These are phyloP conservation scores for Rhopalosiphum maidis DNA, from an alignment of 1,140 invertebrate species.

Conservation along the genomic window DNA sequence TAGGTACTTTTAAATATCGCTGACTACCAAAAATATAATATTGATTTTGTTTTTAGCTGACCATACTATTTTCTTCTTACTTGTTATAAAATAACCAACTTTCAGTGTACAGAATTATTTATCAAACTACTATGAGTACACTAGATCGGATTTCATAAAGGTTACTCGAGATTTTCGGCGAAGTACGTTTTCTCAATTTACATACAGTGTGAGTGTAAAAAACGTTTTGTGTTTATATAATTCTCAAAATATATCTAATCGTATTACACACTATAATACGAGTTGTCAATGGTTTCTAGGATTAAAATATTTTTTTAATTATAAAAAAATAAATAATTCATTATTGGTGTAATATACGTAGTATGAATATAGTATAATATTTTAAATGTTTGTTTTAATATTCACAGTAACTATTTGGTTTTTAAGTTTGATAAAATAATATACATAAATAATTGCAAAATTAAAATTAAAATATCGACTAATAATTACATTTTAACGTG, in stretches of 20 bases:
- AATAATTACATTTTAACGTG: neutral
- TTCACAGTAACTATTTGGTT: too few species aligned
- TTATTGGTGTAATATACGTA: too few species aligned
- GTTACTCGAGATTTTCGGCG: neutral
- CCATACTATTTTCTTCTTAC: neutral
- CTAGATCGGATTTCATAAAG: neutral
- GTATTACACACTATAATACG: neutral
- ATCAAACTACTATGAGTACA: neutral
- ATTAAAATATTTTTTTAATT: neutral
- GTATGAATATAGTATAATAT: too few species aligned
- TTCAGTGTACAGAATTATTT: neutral
- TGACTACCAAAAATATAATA: neutral
- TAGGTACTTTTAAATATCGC: neutral
- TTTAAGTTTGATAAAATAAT: neutral
- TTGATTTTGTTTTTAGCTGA: neutral
- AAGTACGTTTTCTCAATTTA: neutral
- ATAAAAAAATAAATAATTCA: neutral
- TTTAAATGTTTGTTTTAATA: too few species aligned
- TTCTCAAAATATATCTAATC: neutral
- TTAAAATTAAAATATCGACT: neutral
- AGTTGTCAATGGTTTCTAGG: neutral
- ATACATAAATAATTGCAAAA: neutral
- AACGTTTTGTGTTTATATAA: neutral
- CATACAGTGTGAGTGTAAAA: neutral
- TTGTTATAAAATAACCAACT: neutral